Evolutionary conservation across 2,797 vertebrate genomes (phyloP).

Genomic region (Microctenopoma stevenorrisi): DNA sequence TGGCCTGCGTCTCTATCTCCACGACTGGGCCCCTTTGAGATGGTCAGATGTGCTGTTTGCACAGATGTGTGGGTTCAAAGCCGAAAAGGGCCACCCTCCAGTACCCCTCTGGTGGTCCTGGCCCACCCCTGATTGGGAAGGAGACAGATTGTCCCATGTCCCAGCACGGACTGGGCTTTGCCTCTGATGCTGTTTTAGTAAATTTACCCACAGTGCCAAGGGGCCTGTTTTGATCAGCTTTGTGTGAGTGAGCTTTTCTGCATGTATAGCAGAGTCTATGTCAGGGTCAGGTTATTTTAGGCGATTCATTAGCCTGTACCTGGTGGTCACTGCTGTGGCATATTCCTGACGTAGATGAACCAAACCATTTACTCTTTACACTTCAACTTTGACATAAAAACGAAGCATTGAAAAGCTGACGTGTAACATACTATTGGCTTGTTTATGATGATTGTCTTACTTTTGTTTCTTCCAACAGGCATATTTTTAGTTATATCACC

Average conservation of each 20-base stretch:
- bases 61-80: constrained; percentile 90
- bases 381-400: too few species aligned
- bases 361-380: too few species aligned
- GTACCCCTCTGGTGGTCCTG: constrained; percentile 65
- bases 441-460: not conserved
- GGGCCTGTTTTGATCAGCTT: constrained; percentile 26
- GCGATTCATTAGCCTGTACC: too few species aligned
- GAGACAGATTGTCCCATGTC: constrained; percentile 44
- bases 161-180: constrained; percentile 55
- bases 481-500: not conserved
- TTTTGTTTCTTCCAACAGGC: not conserved
- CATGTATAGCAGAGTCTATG: too few species aligned
- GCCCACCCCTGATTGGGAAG: constrained; percentile 46
- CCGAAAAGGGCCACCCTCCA: constrained; percentile 51
- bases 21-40: constrained; percentile 85
- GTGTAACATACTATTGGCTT: not conserved
- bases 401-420: too few species aligned
- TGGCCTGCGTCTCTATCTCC: constrained; percentile 71
- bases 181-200: constrained; percentile 40
- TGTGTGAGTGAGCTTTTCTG: too few species aligned
- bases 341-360: too few species aligned
- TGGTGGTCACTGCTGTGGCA: too few species aligned
- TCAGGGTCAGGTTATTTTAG: too few species aligned
- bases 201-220: constrained; percentile 32
- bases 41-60: constrained; percentile 87